Evolutionary conservation across 2,113 vertebrate genomes (phyloP).

Genomic region (Urocynchramus pylzowi): DNA sequence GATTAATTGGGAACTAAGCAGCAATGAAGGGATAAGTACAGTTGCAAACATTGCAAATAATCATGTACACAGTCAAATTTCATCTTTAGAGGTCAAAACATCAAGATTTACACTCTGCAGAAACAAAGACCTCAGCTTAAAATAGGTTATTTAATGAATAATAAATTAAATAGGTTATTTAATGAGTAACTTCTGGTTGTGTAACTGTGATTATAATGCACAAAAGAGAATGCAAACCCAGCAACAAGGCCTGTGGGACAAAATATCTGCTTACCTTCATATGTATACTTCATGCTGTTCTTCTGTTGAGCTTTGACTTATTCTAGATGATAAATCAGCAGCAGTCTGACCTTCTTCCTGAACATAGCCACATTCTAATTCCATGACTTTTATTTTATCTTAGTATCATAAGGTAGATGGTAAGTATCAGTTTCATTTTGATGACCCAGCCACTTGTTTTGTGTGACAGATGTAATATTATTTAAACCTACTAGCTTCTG

Average conservation of each 20-base stretch:
- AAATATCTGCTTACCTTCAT: neutral
- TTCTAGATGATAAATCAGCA: neutral
- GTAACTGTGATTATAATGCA: neutral
- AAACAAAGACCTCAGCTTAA: neutral
- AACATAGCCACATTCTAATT: neutral
- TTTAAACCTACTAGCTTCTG: neutral
- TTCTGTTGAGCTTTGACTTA: neutral
- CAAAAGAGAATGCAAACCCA: neutral
- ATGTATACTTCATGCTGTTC: neutral
- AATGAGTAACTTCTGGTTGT: neutral
- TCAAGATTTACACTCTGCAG: neutral
- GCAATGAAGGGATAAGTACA: neutral
- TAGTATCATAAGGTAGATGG: neutral
- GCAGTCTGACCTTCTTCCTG: neutral
- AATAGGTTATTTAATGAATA: neutral
- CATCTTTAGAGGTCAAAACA: neutral
- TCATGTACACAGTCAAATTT: neutral
- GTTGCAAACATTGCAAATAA: neutral
- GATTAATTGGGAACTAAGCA: neutral
- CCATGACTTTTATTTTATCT: neutral
- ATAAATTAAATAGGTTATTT: neutral
- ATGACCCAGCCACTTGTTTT: neutral
- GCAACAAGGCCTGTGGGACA: neutral
- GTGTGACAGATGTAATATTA: neutral
- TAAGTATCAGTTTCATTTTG: neutral